These are phyloP conservation scores for Hafferia zeledoni DNA, from an alignment of 2,797 vertebrate genomes.

Conservation along the genomic window DNA sequence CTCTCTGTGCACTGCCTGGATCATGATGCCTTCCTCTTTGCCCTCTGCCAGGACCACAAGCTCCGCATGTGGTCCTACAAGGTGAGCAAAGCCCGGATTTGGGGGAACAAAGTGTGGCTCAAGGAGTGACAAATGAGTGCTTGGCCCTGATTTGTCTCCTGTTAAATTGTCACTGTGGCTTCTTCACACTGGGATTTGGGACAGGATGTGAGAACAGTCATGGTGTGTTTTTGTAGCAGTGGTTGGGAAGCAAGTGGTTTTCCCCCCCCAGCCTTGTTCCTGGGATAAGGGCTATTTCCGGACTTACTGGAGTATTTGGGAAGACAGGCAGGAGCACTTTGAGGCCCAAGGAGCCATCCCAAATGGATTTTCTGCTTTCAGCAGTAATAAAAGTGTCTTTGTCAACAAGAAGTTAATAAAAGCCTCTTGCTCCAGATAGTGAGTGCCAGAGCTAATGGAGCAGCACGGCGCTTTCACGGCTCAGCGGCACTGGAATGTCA, in stretches of 20 bases:
- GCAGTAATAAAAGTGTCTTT: background rate
- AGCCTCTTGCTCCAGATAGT: background rate
- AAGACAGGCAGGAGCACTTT: background rate
- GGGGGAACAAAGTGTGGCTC: background rate
- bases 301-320: accelerated
- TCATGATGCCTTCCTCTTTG: slow-evolving; percentile 89
- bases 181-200: accelerated
- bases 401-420: slow-evolving; percentile 5
- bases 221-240: background rate
- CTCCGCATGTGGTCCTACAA: slow-evolving; percentile 94
- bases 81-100: slow-evolving; percentile 69
- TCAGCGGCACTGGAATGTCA: slow-evolving; percentile 17
- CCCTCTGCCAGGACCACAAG: slow-evolving; percentile 92
- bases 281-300: background rate
- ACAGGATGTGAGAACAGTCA: accelerated
- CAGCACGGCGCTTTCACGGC: slow-evolving; percentile 7
- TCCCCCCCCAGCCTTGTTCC: background rate
- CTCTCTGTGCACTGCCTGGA: slow-evolving; percentile 87
- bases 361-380: background rate
- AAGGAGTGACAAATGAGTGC: accelerated
- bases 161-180: background rate
- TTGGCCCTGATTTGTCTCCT: background rate
- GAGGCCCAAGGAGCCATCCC: background rate
- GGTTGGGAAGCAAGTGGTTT: background rate
- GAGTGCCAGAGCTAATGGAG: background rate